Conservation (phyloP, 2,113 vertebrate species). For the Pampusana beccarii region DNA sequence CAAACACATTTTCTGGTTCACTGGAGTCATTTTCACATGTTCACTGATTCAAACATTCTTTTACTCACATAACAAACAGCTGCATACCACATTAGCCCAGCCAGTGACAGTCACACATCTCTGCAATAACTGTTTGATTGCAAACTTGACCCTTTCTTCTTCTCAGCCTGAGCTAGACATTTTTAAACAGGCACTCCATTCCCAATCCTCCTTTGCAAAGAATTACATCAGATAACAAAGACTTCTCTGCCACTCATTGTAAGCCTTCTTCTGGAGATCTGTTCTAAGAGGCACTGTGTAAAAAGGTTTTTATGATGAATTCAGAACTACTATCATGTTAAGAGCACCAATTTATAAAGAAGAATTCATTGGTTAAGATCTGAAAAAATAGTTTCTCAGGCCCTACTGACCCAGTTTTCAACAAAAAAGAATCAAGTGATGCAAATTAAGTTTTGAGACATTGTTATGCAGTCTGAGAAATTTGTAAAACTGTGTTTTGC, state of each 20-base stretch:
- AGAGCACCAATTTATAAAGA: constrained; percentile 89
- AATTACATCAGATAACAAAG: constrained; percentile 89
- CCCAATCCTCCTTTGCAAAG: constrained; percentile 81
- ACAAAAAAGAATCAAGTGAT: constrained; percentile 82
- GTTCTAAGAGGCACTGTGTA: constrained; percentile 82
- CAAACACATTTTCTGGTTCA: constrained; percentile 86
- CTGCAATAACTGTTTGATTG: constrained; percentile 83
- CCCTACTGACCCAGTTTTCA: constrained; percentile 85
- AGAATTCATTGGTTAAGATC: constrained; percentile 85
- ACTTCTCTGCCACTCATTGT: constrained; percentile 82
- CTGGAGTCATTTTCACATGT: constrained; percentile 83
- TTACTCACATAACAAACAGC: constrained; percentile 84
- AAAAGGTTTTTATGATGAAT: constrained; percentile 88
- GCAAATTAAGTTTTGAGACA: constrained; percentile 83
- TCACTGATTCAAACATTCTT: constrained; percentile 85
- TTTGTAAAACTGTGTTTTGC: constrained; percentile 76
- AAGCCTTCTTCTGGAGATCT: constrained; percentile 82
- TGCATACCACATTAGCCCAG: constrained; percentile 82
- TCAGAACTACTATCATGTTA: constrained; percentile 89
- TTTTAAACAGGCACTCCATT: constrained; percentile 80
- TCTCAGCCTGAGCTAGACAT: constrained; percentile 79
- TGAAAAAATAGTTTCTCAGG: constrained; percentile 88
- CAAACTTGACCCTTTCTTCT: constrained; percentile 83
- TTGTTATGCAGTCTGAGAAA: constrained; percentile 77
- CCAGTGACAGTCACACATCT: constrained; percentile 82